A percentile compares a stretch with the other conserved stretches of the same genome.
phyloP scores from a whole-genome alignment of 2,797 vertebrate species.

The Scomberomorus guttatus region DNA sequence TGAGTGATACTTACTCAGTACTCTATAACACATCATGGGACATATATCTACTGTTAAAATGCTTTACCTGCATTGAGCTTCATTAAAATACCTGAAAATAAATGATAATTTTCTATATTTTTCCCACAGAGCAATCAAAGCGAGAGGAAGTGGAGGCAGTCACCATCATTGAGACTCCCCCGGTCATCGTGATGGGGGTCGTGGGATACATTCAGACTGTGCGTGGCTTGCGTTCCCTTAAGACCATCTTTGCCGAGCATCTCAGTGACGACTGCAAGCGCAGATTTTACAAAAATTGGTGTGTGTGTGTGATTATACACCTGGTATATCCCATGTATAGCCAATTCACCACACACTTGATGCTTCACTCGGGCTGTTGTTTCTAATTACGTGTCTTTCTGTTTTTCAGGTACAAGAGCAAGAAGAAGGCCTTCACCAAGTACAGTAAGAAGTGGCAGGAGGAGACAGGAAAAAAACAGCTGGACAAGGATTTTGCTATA shows the following conservation, averaged over 20 bases:
- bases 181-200: conserved; percentile 91
- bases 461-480: conserved; percentile 90
- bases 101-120: not conserved
- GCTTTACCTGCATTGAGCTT: not conserved
- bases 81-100: not conserved
- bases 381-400: not conserved
- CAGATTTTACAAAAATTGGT: conserved; percentile 97
- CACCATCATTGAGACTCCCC: conserved; percentile 94
- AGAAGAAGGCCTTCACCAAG: conserved; percentile 97
- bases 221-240: conserved; percentile 89
- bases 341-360: not conserved
- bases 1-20: not conserved
- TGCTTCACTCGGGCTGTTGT: no score
- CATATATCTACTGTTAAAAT: not conserved
- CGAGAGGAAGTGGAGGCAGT: conserved; percentile 94
- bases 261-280: conserved; percentile 94
- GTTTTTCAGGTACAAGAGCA: conserved; percentile 91
- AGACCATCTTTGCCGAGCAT: conserved; percentile 95
- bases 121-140: conserved; percentile 89
- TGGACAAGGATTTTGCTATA: conserved; percentile 91
- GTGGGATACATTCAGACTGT: conserved; percentile 92
- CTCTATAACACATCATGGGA: no score
- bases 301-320: not conserved
- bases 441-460: conserved; percentile 95
- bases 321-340: not conserved